These are phyloP conservation scores for Acanthosoma haemorrhoidale DNA, from an alignment of 2,888 invertebrate genomes.

Conservation along the genomic window DNA sequence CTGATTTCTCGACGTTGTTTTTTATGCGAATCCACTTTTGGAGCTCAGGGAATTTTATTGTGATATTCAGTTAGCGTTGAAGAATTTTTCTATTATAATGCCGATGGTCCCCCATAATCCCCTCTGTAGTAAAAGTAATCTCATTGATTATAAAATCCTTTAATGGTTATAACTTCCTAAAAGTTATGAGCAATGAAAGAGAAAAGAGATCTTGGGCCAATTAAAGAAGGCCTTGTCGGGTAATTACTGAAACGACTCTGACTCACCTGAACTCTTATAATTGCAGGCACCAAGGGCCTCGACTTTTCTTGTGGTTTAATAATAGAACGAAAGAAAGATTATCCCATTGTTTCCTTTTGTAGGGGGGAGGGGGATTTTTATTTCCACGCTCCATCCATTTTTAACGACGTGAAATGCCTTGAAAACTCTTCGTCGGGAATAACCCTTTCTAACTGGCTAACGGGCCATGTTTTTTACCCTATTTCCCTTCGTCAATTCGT, in stretches of 20 bases:
- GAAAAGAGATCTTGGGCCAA: background rate
- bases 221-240: constrained; percentile 2
- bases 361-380: background rate
- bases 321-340: background rate
- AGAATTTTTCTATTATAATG: too few species aligned
- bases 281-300: background rate
- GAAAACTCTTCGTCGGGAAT: background rate
- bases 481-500: too few species aligned
- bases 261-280: constrained; percentile 6
- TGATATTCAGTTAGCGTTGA: too few species aligned
- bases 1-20: too few species aligned
- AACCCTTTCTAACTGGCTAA: background rate
- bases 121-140: too few species aligned
- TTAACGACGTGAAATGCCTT: background rate
- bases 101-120: too few species aligned
- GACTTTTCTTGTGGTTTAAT: background rate
- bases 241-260: background rate
- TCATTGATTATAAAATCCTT: background rate
- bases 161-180: background rate
- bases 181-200: background rate
- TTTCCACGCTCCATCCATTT: background rate
- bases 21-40: too few species aligned
- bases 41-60: too few species aligned
- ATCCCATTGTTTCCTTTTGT: background rate
- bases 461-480: too few species aligned